Evolutionary conservation across 2,797 vertebrate genomes (phyloP).

Genomic region (Acomys russatus): DNA sequence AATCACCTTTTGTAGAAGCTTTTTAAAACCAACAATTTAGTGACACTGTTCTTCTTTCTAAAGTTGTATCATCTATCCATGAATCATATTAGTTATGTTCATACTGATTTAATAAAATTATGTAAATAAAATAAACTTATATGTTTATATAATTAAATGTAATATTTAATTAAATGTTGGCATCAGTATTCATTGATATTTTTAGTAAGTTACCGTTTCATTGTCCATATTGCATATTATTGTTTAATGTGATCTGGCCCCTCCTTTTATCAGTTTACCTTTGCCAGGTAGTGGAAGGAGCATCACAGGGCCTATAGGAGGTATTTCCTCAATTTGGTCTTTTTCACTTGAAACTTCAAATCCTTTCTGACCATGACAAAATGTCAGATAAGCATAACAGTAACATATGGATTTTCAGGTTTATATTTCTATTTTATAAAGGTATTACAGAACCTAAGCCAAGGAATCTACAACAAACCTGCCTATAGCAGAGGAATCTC

Average conservation of each 20-base stretch:
- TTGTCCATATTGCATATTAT: background rate
- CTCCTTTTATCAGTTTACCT: background rate
- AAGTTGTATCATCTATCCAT: background rate
- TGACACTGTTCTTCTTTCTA: background rate
- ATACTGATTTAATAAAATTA: background rate
- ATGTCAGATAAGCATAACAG: background rate
- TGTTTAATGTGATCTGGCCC: background rate
- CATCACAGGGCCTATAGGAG: background rate
- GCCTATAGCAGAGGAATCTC: background rate
- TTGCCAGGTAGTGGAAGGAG: background rate
- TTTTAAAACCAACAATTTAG: slow-evolving; percentile 51
- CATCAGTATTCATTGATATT: background rate
- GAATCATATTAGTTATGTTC: slow-evolving; percentile 16
- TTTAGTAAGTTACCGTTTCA: background rate
- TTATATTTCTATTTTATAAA: background rate
- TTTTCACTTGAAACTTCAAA: background rate
- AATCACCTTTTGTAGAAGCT: background rate
- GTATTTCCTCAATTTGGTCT: background rate
- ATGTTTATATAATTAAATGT: background rate
- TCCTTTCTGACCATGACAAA: background rate
- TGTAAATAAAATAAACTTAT: background rate
- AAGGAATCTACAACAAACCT: background rate
- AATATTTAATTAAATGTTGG: background rate
- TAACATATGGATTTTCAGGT: background rate
- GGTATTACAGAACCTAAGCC: background rate